Conservation (phyloP, 1,140 invertebrate genomes). For the Bombus superbus region DNA sequence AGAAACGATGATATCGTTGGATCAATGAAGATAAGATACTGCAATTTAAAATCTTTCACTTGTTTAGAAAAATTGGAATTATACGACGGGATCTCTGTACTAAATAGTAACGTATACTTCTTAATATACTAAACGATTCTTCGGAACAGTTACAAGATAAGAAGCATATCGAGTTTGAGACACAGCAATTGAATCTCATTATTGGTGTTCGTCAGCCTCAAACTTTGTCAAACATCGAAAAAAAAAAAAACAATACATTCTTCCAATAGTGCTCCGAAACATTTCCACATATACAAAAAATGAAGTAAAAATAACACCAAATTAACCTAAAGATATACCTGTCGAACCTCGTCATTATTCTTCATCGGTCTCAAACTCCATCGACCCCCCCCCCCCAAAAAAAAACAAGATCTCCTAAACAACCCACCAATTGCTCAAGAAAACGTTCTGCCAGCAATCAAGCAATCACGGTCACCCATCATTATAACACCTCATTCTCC, state of each 20-base stretch:
- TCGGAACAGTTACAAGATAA: background rate
- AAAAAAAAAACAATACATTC: too few species aligned
- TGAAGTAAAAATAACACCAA: background rate
- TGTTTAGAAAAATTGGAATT: background rate
- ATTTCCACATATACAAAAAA: background rate
- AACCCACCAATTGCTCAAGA: background rate
- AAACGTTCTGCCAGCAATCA: background rate
- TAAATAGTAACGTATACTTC: background rate
- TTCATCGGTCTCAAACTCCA: background rate
- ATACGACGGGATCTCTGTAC: background rate
- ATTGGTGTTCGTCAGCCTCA: too few species aligned
- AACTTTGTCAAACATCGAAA: background rate
- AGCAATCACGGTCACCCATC: conserved; percentile 2
- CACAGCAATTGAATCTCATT: background rate
- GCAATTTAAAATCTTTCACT: background rate
- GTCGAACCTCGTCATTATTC: background rate
- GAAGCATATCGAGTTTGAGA: background rate
- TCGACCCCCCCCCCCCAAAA: background rate
- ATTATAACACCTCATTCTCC: background rate
- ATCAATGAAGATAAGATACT: too few species aligned
- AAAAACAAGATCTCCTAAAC: background rate
- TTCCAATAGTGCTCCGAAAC: background rate
- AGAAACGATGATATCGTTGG: too few species aligned
- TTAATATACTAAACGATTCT: background rate
- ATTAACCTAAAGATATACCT: background rate